Conservation (phyloP, 2,888 invertebrate genomes). For the Pristionchus japonicus region DNA sequence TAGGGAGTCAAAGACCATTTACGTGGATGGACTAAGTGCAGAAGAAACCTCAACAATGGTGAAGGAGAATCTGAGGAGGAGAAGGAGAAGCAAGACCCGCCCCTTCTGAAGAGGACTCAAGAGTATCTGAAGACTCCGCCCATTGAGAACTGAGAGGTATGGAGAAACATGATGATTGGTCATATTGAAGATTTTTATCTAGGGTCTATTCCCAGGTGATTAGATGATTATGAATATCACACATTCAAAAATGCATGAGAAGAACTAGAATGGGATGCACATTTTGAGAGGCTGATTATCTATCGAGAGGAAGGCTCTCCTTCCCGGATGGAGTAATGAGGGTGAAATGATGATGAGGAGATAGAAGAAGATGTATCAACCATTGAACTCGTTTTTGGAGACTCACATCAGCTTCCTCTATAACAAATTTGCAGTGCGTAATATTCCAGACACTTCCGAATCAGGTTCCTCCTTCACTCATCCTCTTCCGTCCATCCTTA, state of each 20-base stretch:
- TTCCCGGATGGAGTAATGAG: background rate
- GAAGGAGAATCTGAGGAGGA: background rate
- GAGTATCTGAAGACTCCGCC: background rate
- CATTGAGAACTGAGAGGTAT: background rate
- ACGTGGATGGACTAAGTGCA: background rate
- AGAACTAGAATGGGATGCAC: background rate
- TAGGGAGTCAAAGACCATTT: background rate
- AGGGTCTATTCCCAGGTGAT: background rate
- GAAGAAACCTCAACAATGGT: background rate
- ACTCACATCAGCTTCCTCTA: background rate
- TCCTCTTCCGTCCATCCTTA: background rate
- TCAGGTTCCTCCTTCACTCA: too few species aligned
- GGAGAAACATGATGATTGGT: background rate
- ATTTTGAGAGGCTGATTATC: slow-evolving; percentile 2
- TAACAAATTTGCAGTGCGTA: too few species aligned
- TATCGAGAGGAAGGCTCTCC: background rate
- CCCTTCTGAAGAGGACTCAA: background rate
- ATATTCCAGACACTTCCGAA: too few species aligned
- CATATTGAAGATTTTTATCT: background rate
- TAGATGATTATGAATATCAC: background rate
- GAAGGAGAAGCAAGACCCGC: background rate
- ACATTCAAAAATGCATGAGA: background rate
- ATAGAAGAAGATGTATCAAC: background rate
- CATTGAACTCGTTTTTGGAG: background rate
- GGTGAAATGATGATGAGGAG: background rate